A percentile compares a stretch with the other conserved stretches of the same genome.
Conservation (phyloP, 1,140 invertebrate species). For the Heliothis subflexa region DNA sequence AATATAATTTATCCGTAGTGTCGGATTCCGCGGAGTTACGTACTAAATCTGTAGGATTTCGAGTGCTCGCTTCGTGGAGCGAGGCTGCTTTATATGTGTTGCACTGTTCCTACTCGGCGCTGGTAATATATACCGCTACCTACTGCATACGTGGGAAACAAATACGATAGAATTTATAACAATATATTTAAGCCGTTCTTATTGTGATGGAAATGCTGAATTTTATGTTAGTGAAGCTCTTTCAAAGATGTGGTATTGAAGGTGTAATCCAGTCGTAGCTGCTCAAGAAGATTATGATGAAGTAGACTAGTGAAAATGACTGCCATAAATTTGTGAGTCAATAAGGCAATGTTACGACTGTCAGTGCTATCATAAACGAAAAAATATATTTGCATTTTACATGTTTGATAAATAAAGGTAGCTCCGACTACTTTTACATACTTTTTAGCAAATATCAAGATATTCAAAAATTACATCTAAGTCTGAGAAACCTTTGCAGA, state of each 20-base stretch:
- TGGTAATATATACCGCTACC: not conserved
- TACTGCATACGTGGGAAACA: conserved; percentile 12
- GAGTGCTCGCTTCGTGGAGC: conserved; percentile 64
- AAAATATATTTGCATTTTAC: too few relatives aligned
- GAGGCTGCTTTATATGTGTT: conserved; percentile 63
- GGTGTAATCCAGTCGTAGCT: too few relatives aligned
- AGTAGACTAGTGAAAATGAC: too few relatives aligned
- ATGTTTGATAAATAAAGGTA: too few relatives aligned
- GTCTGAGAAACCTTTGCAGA: not conserved
- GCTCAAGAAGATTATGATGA: too few relatives aligned
- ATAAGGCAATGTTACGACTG: too few relatives aligned
- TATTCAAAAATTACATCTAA: too few relatives aligned
- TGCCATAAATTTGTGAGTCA: too few relatives aligned
- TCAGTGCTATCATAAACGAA: too few relatives aligned
- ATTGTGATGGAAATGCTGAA: not conserved
- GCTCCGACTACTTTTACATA: too few relatives aligned
- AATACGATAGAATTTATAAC: conserved; percentile 19
- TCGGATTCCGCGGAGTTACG: conserved; percentile 56
- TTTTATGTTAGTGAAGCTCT: not conserved
- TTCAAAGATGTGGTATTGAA: not conserved
- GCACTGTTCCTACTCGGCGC: conserved; percentile 56
- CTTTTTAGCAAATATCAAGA: too few relatives aligned
- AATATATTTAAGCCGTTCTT: not conserved
- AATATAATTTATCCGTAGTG: conserved; percentile 6
- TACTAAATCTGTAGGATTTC: conserved; percentile 66